Base-by-base conservation (phyloP, 2,113 vertebrate genomes). In the Regulus satrapa region DNA sequence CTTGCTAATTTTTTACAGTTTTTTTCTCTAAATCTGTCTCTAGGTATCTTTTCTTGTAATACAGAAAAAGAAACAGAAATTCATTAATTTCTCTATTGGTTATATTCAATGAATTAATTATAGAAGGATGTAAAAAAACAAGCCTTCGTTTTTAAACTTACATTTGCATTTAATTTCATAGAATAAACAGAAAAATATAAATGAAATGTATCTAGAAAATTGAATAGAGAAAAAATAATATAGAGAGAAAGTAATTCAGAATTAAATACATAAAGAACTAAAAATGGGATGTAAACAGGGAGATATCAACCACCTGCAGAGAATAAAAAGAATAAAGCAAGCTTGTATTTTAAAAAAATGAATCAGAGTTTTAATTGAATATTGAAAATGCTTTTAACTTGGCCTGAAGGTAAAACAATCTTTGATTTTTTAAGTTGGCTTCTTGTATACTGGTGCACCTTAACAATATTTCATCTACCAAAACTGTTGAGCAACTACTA, bases 281-380 rank as follows among this genome's bases (percentile, higher is more conserved):
- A 34, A 58, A 36, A 29, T 1, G 45, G 1, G 3, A 55, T 77
- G 43, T n/a, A 59, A 89, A 58, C 3, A 43, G 23, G 14, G 38
- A 54, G 9, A 43, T 72, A 74, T 43, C 16, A 84, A n/a, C 9
- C 89, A 36, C 31, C 14, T 34, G 5, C 23, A 52, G 26, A 74
- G 5, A 91, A 84, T 5, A 43, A 58, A 79, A 89, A 69, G 3
- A 58, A 34, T 9, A 55, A 82, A 62, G 0, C 4, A 54, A 36
- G 5, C 8, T 52, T 9, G 0, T 15, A 32, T 78, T 46, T 13
- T 5, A 17, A 73, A 58, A 58, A 45, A 31, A 0, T 0, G 18
- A 55, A 38, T 15, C 17, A 62, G 13, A 26, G 1, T 49, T 78
- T 29, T 10, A 72, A 23, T 10, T 31, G 24, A 88, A 25, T 54